phyloP scores from a whole-genome alignment of 2,797 vertebrate genomes.

The Remorina albescens region DNA sequence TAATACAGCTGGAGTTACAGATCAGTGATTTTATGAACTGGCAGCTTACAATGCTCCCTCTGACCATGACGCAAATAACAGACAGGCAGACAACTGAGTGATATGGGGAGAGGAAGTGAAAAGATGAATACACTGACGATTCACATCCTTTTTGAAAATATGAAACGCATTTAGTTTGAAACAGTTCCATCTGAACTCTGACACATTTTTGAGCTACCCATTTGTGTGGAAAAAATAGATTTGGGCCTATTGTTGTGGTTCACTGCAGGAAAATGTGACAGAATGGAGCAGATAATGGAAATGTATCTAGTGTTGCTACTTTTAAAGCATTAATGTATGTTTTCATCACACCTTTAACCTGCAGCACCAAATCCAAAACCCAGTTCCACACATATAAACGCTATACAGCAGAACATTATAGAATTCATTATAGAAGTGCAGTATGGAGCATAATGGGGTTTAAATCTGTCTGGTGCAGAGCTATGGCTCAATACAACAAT shows the following conservation, averaged over 20 bases:
- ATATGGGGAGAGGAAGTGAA: neutral
- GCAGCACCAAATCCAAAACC: neutral
- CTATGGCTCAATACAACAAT: constrained; percentile 8
- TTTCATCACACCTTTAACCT: neutral
- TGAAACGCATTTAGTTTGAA: neutral
- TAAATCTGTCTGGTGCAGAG: constrained; percentile 20
- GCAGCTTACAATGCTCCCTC: neutral
- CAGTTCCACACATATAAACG: neutral
- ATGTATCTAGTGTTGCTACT: no score
- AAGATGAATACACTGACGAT: no score
- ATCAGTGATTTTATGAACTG: constrained; percentile 8
- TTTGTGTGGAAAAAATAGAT: no score
- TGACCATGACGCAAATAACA: neutral
- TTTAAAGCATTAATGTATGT: neutral
- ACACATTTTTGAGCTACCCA: no score
- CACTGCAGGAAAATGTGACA: no score
- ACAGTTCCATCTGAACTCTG: no score
- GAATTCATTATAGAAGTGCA: neutral
- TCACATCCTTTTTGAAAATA: neutral
- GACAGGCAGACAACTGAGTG: no score
- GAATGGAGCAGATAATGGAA: neutral
- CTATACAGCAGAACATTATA: neutral
- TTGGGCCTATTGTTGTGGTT: no score
- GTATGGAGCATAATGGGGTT: neutral
- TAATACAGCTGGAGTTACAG: constrained; percentile 28